These are phyloP conservation scores for Falco columbarius DNA, from an alignment of 2,797 vertebrate genomes.

Conservation along the genomic window DNA sequence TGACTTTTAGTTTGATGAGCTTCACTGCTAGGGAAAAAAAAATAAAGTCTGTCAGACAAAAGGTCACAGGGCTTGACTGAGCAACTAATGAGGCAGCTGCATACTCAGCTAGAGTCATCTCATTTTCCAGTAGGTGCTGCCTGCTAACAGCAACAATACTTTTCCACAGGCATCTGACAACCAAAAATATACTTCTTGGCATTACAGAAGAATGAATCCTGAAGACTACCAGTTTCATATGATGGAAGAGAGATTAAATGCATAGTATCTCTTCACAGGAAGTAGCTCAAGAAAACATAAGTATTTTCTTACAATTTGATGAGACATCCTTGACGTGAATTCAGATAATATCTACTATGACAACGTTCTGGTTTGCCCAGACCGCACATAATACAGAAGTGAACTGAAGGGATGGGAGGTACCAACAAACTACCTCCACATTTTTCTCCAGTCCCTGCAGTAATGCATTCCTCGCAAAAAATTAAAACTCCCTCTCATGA, in stretches of 20 bases:
- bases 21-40: not conserved
- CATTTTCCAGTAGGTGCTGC: not conserved
- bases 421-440: not conserved
- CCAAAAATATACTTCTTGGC: not conserved
- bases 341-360: not conserved
- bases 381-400: not conserved
- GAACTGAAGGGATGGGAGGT: not conserved
- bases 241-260: not conserved
- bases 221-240: not conserved
- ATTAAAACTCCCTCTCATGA: not conserved
- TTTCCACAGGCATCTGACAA: not conserved
- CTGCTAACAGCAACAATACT: not conserved
- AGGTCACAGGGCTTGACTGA: conserved; percentile 20
- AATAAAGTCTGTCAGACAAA: conserved; percentile 9
- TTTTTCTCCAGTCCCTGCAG: not conserved
- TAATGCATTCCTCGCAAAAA: not conserved
- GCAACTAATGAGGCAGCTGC: conserved; percentile 19
- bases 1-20: conserved; percentile 20
- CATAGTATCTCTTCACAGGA: not conserved
- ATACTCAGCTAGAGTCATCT: not conserved
- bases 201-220: not conserved
- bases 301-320: not conserved
- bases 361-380: not conserved
- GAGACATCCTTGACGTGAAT: not conserved
- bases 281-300: not conserved